Evolutionary conservation across 2,113 vertebrate species (phyloP).

Genomic region (Rhynchomys soricoides): DNA sequence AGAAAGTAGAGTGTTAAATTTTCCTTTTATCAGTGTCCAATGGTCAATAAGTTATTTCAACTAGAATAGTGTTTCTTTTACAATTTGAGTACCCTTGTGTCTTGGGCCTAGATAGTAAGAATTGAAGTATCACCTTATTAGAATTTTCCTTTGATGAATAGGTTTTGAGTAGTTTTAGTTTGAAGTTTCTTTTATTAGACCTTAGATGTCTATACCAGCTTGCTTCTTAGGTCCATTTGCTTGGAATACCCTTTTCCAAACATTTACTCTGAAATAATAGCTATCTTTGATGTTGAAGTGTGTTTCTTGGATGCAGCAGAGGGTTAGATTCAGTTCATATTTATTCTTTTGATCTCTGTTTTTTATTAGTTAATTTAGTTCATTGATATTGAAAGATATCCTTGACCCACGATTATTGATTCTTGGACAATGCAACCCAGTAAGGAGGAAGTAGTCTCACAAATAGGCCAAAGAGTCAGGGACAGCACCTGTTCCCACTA

Average conservation of each 20-base stretch:
- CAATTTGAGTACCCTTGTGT: not conserved
- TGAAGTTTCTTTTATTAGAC: not conserved
- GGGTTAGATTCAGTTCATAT: not conserved
- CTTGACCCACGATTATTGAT: not conserved
- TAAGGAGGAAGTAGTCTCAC: too few species aligned
- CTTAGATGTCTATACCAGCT: not conserved
- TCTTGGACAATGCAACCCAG: too few species aligned
- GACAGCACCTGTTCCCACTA: too few species aligned
- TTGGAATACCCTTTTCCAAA: not conserved
- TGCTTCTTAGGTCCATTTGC: not conserved
- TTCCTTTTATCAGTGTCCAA: not conserved
- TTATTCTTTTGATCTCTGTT: not conserved
- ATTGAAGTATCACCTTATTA: not conserved
- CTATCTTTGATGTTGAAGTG: not conserved
- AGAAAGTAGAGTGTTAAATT: not conserved
- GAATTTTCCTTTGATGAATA: not conserved
- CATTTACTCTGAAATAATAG: not conserved
- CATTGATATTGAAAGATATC: not conserved
- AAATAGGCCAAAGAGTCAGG: too few species aligned
- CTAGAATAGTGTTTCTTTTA: not conserved
- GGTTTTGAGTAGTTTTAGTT: not conserved
- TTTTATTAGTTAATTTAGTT: not conserved
- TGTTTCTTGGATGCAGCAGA: not conserved
- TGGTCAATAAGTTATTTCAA: not conserved
- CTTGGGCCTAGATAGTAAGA: not conserved